These are phyloP conservation scores for Hypomesus transpacificus DNA, from an alignment of 2,113 vertebrate species.

Conservation along the genomic window DNA sequence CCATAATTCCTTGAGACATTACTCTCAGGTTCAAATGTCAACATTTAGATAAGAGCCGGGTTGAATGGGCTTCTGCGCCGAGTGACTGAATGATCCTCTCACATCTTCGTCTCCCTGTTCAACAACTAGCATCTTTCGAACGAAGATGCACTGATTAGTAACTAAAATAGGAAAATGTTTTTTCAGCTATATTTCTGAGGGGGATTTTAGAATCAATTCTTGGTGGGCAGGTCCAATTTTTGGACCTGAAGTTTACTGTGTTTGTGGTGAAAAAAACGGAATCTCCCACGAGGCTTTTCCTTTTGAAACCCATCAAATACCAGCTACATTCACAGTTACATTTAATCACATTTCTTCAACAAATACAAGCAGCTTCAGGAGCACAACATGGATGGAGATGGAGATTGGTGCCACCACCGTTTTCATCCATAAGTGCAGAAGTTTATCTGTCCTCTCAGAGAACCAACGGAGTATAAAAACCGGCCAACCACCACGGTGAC, in stretches of 20 bases:
- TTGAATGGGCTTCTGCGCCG: slow-evolving; percentile 22
- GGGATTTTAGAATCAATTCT: not conserved
- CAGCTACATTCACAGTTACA: not conserved
- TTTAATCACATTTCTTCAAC: not conserved
- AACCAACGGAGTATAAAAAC: slow-evolving; percentile 56
- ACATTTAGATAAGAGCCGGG: slow-evolving; percentile 58
- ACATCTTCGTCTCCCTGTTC: slow-evolving; percentile 9
- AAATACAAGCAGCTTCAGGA: not conserved
- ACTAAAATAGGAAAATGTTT: not conserved
- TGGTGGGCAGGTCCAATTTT: too few relatives aligned
- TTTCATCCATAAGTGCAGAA: slow-evolving; percentile 44
- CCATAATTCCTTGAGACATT: slow-evolving; percentile 60
- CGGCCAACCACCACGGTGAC: slow-evolving; percentile 53
- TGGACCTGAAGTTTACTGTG: too few relatives aligned
- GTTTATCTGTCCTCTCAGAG: slow-evolving; percentile 47
- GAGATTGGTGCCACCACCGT: slow-evolving; percentile 6
- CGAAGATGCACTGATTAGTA: not conserved
- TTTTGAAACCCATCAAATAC: not conserved
- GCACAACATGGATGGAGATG: slow-evolving; percentile 8
- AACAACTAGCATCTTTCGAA: not conserved
- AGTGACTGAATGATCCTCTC: slow-evolving; percentile 29
- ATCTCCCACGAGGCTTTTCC: not conserved
- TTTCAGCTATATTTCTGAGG: not conserved
- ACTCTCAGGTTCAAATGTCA: slow-evolving; percentile 63
- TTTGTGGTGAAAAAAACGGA: not conserved